A percentile compares a stretch with the other conserved stretches of the same genome.
Evolutionary conservation across 2,888 invertebrate genomes (phyloP).

Genomic region (Thymelicus acteon): DNA sequence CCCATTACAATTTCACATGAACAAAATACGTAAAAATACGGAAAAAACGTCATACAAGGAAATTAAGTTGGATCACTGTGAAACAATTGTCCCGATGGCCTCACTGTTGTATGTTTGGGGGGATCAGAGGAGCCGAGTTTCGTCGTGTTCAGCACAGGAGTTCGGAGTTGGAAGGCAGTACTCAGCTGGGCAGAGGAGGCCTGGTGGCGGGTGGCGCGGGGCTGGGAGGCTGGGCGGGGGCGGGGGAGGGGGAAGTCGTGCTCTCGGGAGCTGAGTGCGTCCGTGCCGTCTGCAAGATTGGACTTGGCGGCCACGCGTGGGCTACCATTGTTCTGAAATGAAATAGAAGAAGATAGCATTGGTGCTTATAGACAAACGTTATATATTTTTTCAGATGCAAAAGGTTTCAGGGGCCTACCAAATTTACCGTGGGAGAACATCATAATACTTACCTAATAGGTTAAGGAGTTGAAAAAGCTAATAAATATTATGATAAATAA

Average conservation of each 20-base stretch:
- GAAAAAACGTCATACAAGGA: conserved; percentile 15
- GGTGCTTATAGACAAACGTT: neutral
- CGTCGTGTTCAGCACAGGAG: conserved; percentile 85
- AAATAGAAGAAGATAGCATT: neutral
- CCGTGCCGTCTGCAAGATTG: conserved; percentile 89
- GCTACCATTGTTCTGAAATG: conserved; percentile 85
- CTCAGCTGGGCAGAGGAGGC: conserved; percentile 83
- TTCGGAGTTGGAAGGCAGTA: conserved; percentile 85
- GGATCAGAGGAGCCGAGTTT: conserved; percentile 82
- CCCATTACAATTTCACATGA: conserved; percentile 20
- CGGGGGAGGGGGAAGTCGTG: conserved; percentile 75
- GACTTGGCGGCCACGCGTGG: conserved; percentile 93
- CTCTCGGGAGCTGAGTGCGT: conserved; percentile 91
- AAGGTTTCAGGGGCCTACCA: too few species aligned
- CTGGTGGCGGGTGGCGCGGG: conserved; percentile 68
- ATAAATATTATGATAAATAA: too few species aligned
- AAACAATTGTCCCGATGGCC: conserved; percentile 72
- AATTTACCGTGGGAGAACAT: too few species aligned
- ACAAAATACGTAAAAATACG: conserved; percentile 28
- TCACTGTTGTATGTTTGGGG: conserved; percentile 62
- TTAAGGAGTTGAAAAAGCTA: too few species aligned
- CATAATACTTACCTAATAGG: too few species aligned
- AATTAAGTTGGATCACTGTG: conserved; percentile 48
- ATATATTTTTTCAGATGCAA: too few species aligned
- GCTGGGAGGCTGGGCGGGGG: conserved; percentile 71